Evolutionary conservation across 1,140 invertebrate species (phyloP), one percentile per base, ranked within the genome.

Genomic region (Lepidotrigona ventralis): DNA sequence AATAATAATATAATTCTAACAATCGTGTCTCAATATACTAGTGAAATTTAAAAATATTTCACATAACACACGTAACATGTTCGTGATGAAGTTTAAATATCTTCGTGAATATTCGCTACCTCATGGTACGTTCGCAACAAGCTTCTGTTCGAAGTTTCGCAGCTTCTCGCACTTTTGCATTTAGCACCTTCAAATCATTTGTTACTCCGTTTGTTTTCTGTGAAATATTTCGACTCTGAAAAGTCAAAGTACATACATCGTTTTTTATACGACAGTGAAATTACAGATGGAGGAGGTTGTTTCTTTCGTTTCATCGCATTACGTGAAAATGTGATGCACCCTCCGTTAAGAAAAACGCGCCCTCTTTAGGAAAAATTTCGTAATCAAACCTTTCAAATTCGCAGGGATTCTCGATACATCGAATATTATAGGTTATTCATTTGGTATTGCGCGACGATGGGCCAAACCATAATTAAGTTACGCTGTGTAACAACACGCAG

Each of bases 371-470:
- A 11, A 21, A 29, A 19, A 21, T 29, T 39, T 51, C 14, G n/a
- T 15, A 69, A 51, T n/a, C 19, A 11, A 46, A 53, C 14, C 33
- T 54, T 74, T 73, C 19, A 51, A 63, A 63, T 60, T n/a, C 26
- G 29, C 54, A 23, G 39, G 39, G 15, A 11, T 8, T 29, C 11
- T 26, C 29, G 23, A 5, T 19, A 21, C 73, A 60, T 14, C 1
- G 33, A 14, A 68, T 78, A 39, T 78, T 78, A 39, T 78, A 66
- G 76, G 76, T 68, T 68, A 78, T 68, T 69, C 15, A 19, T 46
- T 46, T 33, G 39, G 14, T 29, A 15, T 15, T 69, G 19, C 19
- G 15, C 19, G 51, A 56, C 69, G 26, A 39, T 51, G 9, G 4
- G n/a, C 17, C 17, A 11, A 8, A 46, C 5, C 23, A 12, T 46